A percentile compares a stretch with the other conserved stretches of the same genome.
phyloP scores from a whole-genome alignment of 2,113 vertebrate genomes.

The Sphaerodactylus townsendi region DNA sequence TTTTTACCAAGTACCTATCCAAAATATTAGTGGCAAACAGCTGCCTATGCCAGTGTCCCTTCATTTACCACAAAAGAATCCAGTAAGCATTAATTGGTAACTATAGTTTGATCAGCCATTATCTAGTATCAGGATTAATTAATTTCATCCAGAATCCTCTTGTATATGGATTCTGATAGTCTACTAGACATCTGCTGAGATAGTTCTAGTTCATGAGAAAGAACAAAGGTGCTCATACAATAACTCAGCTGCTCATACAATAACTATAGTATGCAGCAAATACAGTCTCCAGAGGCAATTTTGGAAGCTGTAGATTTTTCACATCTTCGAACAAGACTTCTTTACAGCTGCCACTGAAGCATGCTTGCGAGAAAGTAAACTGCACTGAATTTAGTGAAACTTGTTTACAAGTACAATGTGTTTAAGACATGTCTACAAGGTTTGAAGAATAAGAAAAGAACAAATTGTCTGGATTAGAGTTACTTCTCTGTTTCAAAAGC shows the following conservation, averaged over 20 bases:
- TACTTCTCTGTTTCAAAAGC: not conserved
- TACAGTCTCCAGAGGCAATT: too few species aligned
- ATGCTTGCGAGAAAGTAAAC: not conserved
- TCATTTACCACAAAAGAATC: too few species aligned
- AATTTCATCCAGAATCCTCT: constrained; percentile 9
- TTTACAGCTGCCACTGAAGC: not conserved
- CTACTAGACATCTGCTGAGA: constrained; percentile 9
- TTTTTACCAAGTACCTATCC: not conserved
- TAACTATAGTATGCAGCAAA: fast-evolving
- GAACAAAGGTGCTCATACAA: not conserved
- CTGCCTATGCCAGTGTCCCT: not conserved
- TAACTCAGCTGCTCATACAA: not conserved
- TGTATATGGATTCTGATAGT: not conserved
- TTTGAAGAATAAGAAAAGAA: not conserved
- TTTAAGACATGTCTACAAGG: not conserved
- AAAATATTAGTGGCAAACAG: not conserved
- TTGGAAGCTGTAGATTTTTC: not conserved
- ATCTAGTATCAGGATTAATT: not conserved
- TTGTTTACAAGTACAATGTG: not conserved
- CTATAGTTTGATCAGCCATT: not conserved
- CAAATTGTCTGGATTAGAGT: not conserved
- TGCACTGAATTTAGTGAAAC: too few species aligned
- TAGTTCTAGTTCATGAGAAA: not conserved
- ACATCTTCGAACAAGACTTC: not conserved
- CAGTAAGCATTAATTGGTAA: not conserved